Evolutionary conservation across 2,888 invertebrate genomes (phyloP), one percentile per base, ranked within the genome.

Genomic region (Amphipoea oculea): DNA sequence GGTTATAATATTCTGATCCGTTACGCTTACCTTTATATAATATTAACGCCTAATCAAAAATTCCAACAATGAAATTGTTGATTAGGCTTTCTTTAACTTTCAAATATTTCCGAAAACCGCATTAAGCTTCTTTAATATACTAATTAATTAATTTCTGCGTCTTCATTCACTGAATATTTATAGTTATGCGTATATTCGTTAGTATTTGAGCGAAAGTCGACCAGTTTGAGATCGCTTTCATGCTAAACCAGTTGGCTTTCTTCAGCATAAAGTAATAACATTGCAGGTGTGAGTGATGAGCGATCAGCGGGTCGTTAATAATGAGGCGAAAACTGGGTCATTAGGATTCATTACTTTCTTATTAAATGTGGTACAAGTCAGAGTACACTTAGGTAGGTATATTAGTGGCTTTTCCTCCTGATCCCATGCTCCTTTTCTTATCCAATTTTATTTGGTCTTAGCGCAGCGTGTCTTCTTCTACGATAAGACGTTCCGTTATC

Each of bases 231-330:
- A 88, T 92, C 91, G 84, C 93, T 94, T 94, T 93, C 94, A 82
- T 92, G 89, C 88, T 83, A 90, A 94, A 95, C 94, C 94, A 91
- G 96, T 94, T 91, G 92, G 92, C 96, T 96, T 96, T 96, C 95
- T 94, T 96, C 94, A 90, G 91, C 90, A 92, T 93, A 93, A 91
- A 87, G 87, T 90, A 89, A 90, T 91, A 91, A 89, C 88, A 82
- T 90, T 83, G 83, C 83, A 82, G 86, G 83, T 88, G 67, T 68
- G 88, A 91, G 83, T 63, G n/a, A 89, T 77, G 71, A 73, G 79
- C 75, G 57, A 36, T 2, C 57, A 83, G 82, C 83, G 85, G 65
- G 11, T 29, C 29, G 54, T 40, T 70, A 45, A 69, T 82, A 45
- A 67, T 57, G 62, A 42, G 36, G 62, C 2, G 45, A 42, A 36